Base-by-base conservation (phyloP, 2,113 vertebrate species). In the Scytalopus superciliaris region DNA sequence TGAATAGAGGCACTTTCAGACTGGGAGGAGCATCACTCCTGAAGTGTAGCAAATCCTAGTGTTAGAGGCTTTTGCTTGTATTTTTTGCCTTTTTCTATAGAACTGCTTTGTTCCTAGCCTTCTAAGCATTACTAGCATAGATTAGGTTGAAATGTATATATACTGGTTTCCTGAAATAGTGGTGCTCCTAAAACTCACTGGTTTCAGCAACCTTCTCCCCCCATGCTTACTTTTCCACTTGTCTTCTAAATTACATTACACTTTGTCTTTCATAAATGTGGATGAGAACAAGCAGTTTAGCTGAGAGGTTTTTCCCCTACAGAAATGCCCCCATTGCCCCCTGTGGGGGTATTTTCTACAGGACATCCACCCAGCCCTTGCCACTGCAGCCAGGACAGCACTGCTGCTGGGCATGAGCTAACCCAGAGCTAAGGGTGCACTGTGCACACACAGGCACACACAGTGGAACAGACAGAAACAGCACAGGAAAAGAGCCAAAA, bases 21-120 rank as follows among this genome's bases (percentile, higher is more conserved):
- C 56, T 10, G 12, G 28, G 62, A 69, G 66, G 7, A 45, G 28
- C 16, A 50, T 19, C 35, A 5, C 23, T 82, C 28, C 45, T 53
- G 13, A 44, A 55, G 0, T 15, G n/a, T 19, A 10, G 31, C 19
- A 24, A 7, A 5, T 4, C 3, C 0, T 1, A 68, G 13, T 25
- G 21, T 23, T 7, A 74, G 45, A 60, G 40, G n/a, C 39, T 84
- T 70, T 45, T 55, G 39, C 22, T 62, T 40, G 1, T 14, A 8
- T 13, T 56, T 75, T 56, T 76, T 28, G 25, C 10, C 22, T 84
- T 56, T 31, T 17, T 30, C 25, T 11, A 1, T 3, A 12, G 35
- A 21, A 18, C 12, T 59, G 50, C 56, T 78, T 90, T 55, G 11
- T 60, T 70, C 28, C 53, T 8, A 27, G 15, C 66, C 30, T 42